These are phyloP conservation scores for Noturus placidus DNA, from an alignment of 2,113 vertebrate genomes.

Conservation along the genomic window DNA sequence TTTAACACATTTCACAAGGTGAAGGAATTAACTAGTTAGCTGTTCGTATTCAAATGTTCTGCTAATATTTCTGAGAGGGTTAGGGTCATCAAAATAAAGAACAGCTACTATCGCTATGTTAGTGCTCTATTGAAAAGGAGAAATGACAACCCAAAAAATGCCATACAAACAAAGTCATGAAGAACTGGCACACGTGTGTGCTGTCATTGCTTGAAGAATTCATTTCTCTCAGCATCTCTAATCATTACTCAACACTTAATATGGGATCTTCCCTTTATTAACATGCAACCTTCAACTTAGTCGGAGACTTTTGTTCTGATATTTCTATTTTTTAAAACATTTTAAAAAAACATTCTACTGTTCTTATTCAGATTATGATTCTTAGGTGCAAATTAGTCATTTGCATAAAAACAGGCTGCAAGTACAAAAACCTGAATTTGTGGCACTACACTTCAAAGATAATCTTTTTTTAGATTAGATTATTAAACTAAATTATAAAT, in stretches of 20 bases:
- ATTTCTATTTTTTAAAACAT: not conserved
- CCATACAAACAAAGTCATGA: not conserved
- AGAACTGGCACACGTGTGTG: not conserved
- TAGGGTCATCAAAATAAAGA: not conserved
- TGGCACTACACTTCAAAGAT: not conserved
- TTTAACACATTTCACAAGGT: not conserved
- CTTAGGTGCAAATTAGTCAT: not conserved
- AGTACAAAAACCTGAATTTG: not conserved
- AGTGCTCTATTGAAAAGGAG: not conserved
- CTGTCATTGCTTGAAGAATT: not conserved
- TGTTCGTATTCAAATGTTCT: not conserved
- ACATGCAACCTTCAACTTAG: not conserved
- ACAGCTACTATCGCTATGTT: not conserved
- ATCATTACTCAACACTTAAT: not conserved
- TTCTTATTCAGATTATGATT: not conserved
- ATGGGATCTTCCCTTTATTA: not conserved
- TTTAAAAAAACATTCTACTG: not conserved
- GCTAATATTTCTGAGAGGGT: not conserved
- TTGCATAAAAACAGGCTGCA: not conserved
- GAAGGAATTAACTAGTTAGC: not conserved
- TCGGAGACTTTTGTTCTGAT: not conserved
- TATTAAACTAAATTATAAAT: not conserved
- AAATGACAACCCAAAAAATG: not conserved
- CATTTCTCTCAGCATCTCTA: not conserved
- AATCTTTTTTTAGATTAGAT: not conserved